A percentile compares a stretch with the other conserved stretches of the same genome.
Evolutionary conservation across 2,797 vertebrate genomes (phyloP).

Genomic region (Florisuga fusca): DNA sequence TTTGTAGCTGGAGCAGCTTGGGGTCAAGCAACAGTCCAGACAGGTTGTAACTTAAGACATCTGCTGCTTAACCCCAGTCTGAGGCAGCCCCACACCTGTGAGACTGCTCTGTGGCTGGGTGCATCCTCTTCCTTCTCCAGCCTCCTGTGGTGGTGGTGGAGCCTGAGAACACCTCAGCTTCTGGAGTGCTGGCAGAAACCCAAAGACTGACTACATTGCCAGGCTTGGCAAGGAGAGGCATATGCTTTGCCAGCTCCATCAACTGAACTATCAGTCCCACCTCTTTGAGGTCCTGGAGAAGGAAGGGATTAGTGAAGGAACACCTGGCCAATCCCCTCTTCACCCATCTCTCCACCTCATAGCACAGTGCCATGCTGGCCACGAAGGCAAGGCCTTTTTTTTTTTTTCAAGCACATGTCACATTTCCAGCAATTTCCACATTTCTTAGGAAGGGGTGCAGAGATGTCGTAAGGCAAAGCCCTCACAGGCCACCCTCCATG

Average conservation of each 20-base stretch:
- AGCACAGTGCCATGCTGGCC: not conserved
- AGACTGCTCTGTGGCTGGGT: not conserved
- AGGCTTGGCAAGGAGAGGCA: not conserved
- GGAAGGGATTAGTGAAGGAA: not conserved
- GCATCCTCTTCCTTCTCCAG: not conserved
- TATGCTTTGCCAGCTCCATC: not conserved
- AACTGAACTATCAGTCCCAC: not conserved
- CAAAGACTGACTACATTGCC: not conserved
- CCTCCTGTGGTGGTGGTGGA: not conserved
- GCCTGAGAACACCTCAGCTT: not conserved
- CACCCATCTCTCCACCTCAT: not conserved
- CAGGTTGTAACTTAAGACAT: not conserved
- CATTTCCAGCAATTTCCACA: not conserved
- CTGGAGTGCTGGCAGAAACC: not conserved
- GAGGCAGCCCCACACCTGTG: fast-evolving
- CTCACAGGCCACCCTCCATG: fast-evolving
- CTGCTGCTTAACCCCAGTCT: not conserved
- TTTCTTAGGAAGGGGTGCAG: not conserved
- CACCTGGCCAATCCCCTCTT: not conserved
- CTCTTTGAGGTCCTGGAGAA: not conserved
- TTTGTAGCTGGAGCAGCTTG: not conserved
- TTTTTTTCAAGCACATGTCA: not conserved
- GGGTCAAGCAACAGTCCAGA: not conserved
- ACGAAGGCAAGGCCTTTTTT: not conserved
- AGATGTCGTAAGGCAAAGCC: not conserved